phyloP scores from a whole-genome alignment of 2,797 vertebrate species.

The Florisuga fusca region DNA sequence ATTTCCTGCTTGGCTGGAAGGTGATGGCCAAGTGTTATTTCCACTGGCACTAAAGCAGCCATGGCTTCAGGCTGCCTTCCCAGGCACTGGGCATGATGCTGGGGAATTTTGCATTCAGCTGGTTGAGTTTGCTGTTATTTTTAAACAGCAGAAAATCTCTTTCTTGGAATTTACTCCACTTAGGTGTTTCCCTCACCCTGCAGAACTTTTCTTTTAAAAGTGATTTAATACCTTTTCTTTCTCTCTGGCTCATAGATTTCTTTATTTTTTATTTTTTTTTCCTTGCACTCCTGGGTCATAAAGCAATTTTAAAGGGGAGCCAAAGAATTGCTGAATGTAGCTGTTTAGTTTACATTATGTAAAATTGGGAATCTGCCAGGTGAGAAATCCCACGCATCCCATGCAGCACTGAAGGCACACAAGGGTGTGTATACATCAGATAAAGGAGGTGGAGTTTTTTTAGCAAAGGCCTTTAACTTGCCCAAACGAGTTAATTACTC shows the following conservation, averaged over 20 bases:
- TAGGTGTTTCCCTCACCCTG: neutral
- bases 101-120: neutral
- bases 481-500: constrained; percentile 54
- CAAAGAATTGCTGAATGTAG: neutral
- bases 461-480: constrained; percentile 32
- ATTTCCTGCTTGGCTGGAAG: neutral
- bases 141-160: neutral
- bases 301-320: constrained; percentile 24
- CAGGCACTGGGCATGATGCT: neutral
- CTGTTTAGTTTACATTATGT: constrained; percentile 47
- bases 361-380: constrained; percentile 48
- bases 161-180: neutral
- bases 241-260: neutral
- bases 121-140: neutral
- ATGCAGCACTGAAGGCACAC: constrained; percentile 23
- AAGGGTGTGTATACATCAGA: constrained; percentile 42
- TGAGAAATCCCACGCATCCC: constrained; percentile 64
- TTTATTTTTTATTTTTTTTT: neutral
- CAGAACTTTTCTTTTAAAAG: neutral
- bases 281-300: constrained; percentile 7
- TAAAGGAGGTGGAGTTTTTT: constrained; percentile 54
- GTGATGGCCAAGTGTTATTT: neutral
- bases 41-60: neutral
- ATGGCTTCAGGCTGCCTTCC: neutral
- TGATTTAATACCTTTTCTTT: constrained; percentile 31